Conservation (phyloP, 2,797 vertebrate genomes). For the Scarus forsteni region DNA sequence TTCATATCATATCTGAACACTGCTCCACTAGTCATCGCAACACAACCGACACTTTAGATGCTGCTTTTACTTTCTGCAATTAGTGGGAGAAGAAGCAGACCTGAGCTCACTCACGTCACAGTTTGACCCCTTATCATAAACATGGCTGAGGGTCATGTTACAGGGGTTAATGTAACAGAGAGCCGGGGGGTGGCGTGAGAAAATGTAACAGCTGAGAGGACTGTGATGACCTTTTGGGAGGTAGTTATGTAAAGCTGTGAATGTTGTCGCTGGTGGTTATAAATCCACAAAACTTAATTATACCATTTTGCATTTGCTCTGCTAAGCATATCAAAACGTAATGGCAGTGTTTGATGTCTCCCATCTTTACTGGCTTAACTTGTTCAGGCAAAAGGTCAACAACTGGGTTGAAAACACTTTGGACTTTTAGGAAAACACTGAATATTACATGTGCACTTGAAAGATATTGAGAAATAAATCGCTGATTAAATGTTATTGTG, state of each 20-base stretch:
- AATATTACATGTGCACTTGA: no score
- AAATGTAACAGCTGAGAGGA: constrained; percentile 32
- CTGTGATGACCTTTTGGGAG: not conserved
- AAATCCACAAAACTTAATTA: not conserved
- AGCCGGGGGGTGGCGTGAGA: constrained; percentile 34
- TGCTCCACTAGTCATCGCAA: not conserved
- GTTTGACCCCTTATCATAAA: constrained; percentile 44
- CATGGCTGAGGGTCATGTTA: constrained; percentile 32
- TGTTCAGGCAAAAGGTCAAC: no score
- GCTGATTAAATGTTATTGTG: no score
- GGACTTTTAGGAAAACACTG: no score
- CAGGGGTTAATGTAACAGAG: constrained; percentile 38
- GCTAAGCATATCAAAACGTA: not conserved
- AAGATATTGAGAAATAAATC: no score
- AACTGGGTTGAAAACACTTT: no score
- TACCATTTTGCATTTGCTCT: not conserved
- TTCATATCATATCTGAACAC: constrained; percentile 18
- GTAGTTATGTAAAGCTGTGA: not conserved
- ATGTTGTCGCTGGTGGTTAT: not conserved
- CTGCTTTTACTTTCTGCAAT: constrained; percentile 10
- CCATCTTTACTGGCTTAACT: no score
- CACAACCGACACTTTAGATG: not conserved
- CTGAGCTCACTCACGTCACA: constrained; percentile 38
- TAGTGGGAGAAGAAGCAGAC: constrained; percentile 29
- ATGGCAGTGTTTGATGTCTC: no score